Conservation (phyloP, 2,888 invertebrate species). For the Tenodera sinensis region DNA sequence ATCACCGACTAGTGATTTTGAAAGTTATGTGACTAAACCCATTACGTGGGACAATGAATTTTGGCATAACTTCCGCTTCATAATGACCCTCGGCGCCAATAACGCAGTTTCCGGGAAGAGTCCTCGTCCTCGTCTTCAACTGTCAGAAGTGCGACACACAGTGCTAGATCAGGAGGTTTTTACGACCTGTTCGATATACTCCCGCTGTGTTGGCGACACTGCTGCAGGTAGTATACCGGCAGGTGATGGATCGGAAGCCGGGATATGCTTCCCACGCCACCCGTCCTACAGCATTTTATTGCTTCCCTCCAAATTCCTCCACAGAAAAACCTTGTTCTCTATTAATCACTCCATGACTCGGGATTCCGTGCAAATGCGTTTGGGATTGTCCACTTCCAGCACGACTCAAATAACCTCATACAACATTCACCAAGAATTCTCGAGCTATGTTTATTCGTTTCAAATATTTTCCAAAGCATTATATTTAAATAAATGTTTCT, state of each 20-base stretch:
- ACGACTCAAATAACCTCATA: too few species aligned
- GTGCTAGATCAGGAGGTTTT: not conserved
- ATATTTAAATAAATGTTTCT: too few species aligned
- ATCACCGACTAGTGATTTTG: too few species aligned
- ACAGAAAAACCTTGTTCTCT: not conserved
- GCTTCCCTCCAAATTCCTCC: not conserved
- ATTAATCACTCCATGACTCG: not conserved
- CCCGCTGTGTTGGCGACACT: not conserved
- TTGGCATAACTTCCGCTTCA: not conserved
- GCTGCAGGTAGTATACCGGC: not conserved
- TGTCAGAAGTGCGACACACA: not conserved
- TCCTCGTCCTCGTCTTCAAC: not conserved
- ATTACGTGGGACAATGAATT: not conserved
- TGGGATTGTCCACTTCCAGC: too few species aligned
- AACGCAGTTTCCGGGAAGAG: not conserved
- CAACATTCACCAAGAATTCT: too few species aligned
- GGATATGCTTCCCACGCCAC: not conserved
- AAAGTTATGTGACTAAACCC: too few species aligned
- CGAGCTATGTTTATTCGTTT: too few species aligned
- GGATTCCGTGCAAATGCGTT: not conserved
- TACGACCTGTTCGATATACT: not conserved
- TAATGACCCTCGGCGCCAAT: not conserved
- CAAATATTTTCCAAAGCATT: too few species aligned
- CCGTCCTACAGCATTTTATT: not conserved
- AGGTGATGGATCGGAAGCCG: slow-evolving; percentile 8